phyloP scores from a whole-genome alignment of 2,888 invertebrate genomes.

The Euproctis similis region DNA sequence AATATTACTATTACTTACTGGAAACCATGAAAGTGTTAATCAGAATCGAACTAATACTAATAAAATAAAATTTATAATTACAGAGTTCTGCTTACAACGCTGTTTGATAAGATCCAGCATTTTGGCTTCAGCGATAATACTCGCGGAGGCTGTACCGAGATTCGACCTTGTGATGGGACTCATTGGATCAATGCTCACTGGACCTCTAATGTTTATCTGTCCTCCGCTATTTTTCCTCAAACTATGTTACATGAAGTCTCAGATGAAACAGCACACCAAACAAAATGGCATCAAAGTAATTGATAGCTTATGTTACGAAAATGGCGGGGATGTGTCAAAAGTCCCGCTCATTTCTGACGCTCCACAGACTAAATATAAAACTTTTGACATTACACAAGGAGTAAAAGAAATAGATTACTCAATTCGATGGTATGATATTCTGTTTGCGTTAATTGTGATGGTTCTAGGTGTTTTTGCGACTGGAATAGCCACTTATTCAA shows the following conservation, averaged over 20 bases:
- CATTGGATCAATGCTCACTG: slow-evolving; percentile 88
- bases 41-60: too few species aligned
- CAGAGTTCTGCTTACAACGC: slow-evolving; percentile 86
- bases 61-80: slow-evolving; percentile 5
- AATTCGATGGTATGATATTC: slow-evolving; percentile 62
- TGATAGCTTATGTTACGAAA: slow-evolving; percentile 8
- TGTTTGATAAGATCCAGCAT: slow-evolving; percentile 82
- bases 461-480: slow-evolving; percentile 79
- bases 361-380: slow-evolving; percentile 41
- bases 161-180: slow-evolving; percentile 91
- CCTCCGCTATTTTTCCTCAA: slow-evolving; percentile 88
- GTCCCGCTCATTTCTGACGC: slow-evolving; percentile 36
- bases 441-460: slow-evolving; percentile 76
- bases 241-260: slow-evolving; percentile 72
- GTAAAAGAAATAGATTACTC: slow-evolving; percentile 33
- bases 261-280: slow-evolving; percentile 13
- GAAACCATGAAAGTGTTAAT: too few species aligned
- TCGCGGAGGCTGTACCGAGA: slow-evolving; percentile 88
- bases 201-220: slow-evolving; percentile 88
- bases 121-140: slow-evolving; percentile 81
- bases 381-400: slow-evolving; percentile 34
- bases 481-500: slow-evolving; percentile 81
- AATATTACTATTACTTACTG: too few species aligned
- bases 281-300: slow-evolving; percentile 4
- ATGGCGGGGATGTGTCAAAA: slow-evolving; percentile 28